Evolutionary conservation across 2,797 vertebrate genomes (phyloP).

Genomic region (Fringilla coelebs): DNA sequence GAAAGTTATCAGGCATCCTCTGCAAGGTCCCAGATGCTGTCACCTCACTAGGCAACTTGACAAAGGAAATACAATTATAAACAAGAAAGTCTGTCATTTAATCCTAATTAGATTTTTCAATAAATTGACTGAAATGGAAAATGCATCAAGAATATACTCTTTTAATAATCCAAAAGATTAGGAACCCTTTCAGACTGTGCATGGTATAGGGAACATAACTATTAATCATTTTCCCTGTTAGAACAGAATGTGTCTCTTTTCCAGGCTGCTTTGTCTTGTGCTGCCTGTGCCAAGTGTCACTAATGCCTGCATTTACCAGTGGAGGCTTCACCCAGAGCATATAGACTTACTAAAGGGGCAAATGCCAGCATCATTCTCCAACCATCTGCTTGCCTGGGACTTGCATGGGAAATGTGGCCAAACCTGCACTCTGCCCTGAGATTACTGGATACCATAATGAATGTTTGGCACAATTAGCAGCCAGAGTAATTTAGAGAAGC

Average conservation of each 20-base stretch:
- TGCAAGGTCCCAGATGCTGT: neutral
- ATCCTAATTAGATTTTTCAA: neutral
- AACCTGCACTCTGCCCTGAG: neutral
- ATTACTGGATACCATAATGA: neutral
- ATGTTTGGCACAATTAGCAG: neutral
- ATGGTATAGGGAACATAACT: neutral
- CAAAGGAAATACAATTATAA: neutral
- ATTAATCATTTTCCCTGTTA: neutral
- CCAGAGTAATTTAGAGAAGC: neutral
- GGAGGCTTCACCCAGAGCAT: neutral
- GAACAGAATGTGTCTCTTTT: neutral
- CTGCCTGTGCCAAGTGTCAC: neutral
- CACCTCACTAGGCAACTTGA: neutral
- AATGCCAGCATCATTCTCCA: neutral
- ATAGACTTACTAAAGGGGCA: neutral
- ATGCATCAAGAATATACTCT: neutral
- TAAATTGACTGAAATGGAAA: neutral
- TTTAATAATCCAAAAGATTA: neutral
- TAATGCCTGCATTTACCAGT: neutral
- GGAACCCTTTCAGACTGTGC: neutral
- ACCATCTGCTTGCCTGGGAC: slow-evolving; percentile 18
- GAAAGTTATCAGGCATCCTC: neutral
- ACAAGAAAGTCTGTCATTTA: neutral
- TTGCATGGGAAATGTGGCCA: neutral
- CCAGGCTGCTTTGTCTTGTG: neutral